Base-by-base conservation (phyloP, 2,888 invertebrate genomes). In the Yponomeuta evonymella region DNA sequence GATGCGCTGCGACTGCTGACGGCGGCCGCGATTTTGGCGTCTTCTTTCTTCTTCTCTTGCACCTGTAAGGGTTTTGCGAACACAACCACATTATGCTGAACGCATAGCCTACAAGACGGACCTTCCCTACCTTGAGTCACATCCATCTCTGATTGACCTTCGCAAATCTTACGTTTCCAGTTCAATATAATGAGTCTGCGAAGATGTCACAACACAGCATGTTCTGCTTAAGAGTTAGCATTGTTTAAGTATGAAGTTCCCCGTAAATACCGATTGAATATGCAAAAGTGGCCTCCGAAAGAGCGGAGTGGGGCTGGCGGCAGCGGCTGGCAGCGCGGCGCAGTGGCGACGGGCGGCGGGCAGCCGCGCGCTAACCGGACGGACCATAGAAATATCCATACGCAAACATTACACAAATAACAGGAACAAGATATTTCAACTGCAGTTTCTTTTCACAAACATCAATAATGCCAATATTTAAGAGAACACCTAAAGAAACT, bases 381-480 rank as follows among this genome's bases (percentile, higher is more conserved):
- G 88, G 86, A 89, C 89, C 92, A 92, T 90, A 92, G 86, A 90
- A 91, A 93, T 92, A 90, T 86, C 91, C 91, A 93, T 90, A 92
- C 92, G 89, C 89, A 92, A 91, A 91, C 88, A 92, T 89, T 91
- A 91, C 88, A 92, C 89, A 90, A 87, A 83, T 86, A 79, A 88
- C 81, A 85, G 77, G 51, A 58, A 8, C 2, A 58, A 58, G 15
- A 84, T 82, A 80, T 43, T 81, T 90, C 90, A 83, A 86, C 90
- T 90, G 90, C 90, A 90, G 91, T 91, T 88, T 88, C 90, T 86
- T 87, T 81, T 48, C 30, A 74, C 58, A 72, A 65, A 67, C 67
- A 51, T 69, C 48, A 65, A 36, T 11, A 68, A 71, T 43, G 43
- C 43, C 10, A 63, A 58, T 66, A 48, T 68, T 71, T 68, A 67